phyloP scores from a whole-genome alignment of 2,113 vertebrate genomes.

The Acrocephalus arundinaceus region DNA sequence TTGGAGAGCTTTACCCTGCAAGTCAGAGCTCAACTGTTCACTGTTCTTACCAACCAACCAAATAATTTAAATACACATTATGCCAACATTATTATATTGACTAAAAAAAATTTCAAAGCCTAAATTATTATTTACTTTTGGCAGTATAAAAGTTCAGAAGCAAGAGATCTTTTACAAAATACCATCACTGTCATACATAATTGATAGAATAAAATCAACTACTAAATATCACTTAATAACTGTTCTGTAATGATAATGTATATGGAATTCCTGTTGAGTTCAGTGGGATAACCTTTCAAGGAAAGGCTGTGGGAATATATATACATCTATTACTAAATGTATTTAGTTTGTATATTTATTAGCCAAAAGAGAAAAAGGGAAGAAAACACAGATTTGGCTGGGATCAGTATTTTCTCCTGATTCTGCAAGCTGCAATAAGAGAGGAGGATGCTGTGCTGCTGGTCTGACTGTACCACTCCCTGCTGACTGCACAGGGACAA shows the following conservation, averaged over 20 bases:
- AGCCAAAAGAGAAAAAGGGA: not conserved
- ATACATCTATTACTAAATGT: not conserved
- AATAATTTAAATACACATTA: not conserved
- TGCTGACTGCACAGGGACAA: not conserved
- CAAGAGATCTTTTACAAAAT: not conserved
- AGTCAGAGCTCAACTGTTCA: not conserved
- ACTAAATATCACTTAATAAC: not conserved
- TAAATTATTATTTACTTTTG: slow-evolving; percentile 31
- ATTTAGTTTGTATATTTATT: not conserved
- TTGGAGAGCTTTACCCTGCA: not conserved
- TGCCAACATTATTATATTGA: not conserved
- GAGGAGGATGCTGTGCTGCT: not conserved
- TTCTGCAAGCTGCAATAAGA: not conserved
- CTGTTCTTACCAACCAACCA: not conserved
- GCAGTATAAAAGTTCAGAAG: not conserved
- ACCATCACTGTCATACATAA: not conserved
- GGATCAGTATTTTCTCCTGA: not conserved
- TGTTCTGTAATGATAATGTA: not conserved
- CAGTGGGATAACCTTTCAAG: not conserved
- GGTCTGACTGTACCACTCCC: not conserved
- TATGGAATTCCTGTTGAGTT: not conserved
- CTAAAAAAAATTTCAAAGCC: not conserved
- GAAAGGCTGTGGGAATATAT: not conserved
- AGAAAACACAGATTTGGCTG: not conserved
- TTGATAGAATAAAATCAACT: not conserved